A percentile compares a stretch with the other conserved stretches of the same genome.
These are phyloP conservation scores for Sus scrofa DNA, from an alignment of 2,113 vertebrate species.

Conservation along the genomic window DNA sequence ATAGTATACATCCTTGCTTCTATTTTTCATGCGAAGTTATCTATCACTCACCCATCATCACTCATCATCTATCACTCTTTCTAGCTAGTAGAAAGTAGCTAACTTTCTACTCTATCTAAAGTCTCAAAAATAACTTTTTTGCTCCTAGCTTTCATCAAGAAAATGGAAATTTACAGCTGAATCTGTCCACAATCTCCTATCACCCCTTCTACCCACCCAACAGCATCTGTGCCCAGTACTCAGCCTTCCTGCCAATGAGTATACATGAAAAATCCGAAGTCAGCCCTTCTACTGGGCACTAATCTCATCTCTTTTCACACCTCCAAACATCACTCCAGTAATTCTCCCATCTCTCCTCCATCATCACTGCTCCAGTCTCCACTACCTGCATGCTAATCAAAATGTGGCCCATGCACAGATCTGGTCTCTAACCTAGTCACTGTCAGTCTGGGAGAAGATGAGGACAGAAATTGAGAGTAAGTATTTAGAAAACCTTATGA, in stretches of 20 bases:
- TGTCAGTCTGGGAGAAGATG: background rate
- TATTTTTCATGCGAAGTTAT: background rate
- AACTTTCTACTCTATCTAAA: conserved; percentile 9
- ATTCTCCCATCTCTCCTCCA: background rate
- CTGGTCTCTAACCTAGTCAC: background rate
- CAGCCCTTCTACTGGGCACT: background rate
- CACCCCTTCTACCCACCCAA: background rate
- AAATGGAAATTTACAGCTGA: conserved; percentile 17
- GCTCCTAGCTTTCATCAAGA: background rate
- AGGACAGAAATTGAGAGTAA: background rate
- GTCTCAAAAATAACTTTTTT: background rate
- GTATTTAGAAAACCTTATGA: background rate
- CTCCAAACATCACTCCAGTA: background rate
- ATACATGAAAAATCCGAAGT: background rate
- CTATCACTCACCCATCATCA: background rate
- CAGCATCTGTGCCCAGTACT: background rate
- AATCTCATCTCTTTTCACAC: background rate
- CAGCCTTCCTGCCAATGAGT: background rate
- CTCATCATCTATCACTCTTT: background rate
- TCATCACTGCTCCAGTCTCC: background rate
- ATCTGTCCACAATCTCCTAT: background rate
- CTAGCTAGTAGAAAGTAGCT: too few species aligned
- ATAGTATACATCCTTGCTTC: background rate
- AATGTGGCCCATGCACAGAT: background rate
- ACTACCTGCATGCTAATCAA: background rate